Percentiles rank a stretch among this genome's conserved stretches.
phyloP scores from a whole-genome alignment of 2,888 invertebrate species.

The Unio delphinus region DNA sequence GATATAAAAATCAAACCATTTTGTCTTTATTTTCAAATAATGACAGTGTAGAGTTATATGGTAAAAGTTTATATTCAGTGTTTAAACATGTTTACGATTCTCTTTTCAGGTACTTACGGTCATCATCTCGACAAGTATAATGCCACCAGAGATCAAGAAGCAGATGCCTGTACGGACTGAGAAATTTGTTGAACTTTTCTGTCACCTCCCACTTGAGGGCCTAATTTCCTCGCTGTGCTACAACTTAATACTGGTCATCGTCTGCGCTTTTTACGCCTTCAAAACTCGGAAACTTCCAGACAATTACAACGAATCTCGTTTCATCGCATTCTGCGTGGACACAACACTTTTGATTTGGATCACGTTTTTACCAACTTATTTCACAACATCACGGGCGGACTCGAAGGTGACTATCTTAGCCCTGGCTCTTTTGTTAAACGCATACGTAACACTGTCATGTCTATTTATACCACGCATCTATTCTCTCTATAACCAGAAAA shows the following conservation, averaged over 20 bases:
- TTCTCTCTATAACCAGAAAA: constrained; percentile 35
- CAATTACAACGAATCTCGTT: constrained; percentile 64
- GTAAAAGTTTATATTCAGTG: too few relatives aligned
- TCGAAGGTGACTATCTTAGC: constrained; percentile 45
- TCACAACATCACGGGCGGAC: constrained; percentile 35
- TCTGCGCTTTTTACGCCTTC: constrained; percentile 58
- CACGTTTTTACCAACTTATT: constrained; percentile 52
- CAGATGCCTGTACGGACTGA: constrained; percentile 49
- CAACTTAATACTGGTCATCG: constrained; percentile 53
- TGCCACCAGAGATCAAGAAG: constrained; percentile 34
- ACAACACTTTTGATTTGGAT: constrained; percentile 53
- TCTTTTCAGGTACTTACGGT: constrained; percentile 3
- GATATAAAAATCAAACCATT: too few relatives aligned
- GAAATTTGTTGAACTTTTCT: constrained; percentile 49
- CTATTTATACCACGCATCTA: constrained; percentile 57
- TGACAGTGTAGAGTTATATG: too few relatives aligned
- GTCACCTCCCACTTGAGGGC: constrained; percentile 43
- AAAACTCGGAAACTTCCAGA: constrained; percentile 62
- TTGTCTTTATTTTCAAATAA: too few relatives aligned
- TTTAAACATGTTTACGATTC: too few relatives aligned
- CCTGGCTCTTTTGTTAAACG: constrained; percentile 49
- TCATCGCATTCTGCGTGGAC: constrained; percentile 58
- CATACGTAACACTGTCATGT: constrained; percentile 49
- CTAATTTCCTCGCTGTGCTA: constrained; percentile 49
- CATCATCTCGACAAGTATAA: constrained; percentile 32